These are phyloP conservation scores for Arenaria interpres DNA, from an alignment of 2,113 vertebrate species.

Conservation along the genomic window DNA sequence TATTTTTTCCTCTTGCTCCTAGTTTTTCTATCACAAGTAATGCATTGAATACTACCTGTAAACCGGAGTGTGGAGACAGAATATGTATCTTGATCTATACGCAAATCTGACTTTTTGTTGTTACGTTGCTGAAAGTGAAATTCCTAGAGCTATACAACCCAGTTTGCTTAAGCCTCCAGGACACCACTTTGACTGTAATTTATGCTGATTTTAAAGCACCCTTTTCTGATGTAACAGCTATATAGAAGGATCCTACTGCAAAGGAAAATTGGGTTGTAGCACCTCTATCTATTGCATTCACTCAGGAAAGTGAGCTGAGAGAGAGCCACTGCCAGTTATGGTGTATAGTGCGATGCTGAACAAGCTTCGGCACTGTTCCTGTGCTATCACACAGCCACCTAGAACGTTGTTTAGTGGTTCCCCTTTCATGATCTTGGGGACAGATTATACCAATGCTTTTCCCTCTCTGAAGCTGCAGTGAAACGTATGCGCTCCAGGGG, in stretches of 20 bases:
- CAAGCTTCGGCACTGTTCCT: neutral
- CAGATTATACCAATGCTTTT: neutral
- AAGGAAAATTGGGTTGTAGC: neutral
- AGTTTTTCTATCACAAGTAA: neutral
- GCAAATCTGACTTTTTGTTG: neutral
- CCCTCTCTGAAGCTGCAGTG: neutral
- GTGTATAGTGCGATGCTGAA: accelerated
- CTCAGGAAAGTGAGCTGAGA: neutral
- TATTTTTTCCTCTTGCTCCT: neutral
- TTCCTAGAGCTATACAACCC: neutral
- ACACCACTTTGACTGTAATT: neutral
- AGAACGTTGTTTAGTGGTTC: neutral
- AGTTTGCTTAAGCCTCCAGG: neutral
- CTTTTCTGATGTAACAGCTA: neutral
- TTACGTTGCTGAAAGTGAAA: neutral
- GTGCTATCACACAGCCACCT: neutral
- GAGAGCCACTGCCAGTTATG: accelerated
- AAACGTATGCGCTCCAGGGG: neutral
- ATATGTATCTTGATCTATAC: accelerated
- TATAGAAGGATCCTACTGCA: neutral
- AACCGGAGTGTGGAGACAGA: neutral
- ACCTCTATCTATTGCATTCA: neutral
- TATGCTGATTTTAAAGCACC: neutral
- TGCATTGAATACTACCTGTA: neutral
- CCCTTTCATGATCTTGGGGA: neutral